Evolutionary conservation across 2,797 vertebrate genomes (phyloP), one percentile per base, ranked within the genome.

Genomic region (Lycodopsis pacificus): DNA sequence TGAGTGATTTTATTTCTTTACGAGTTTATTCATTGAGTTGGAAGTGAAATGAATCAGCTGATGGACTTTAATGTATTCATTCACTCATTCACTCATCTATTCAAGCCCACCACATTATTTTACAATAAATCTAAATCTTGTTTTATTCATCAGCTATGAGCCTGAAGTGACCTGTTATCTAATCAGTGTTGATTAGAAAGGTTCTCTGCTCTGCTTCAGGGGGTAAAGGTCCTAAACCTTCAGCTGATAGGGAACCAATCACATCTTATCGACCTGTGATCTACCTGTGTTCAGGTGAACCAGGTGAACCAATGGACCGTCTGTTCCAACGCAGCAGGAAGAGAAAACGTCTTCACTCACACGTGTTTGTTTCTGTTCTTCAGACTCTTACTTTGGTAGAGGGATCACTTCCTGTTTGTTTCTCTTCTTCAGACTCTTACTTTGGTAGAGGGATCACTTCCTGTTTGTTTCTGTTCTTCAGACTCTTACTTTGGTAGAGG

Each of bases 111-210:
- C 34, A 36, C 34, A 36, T 36, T 36, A 36, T 9, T 36, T 36
- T 36, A 9, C 30, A 30, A 30, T 30, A 5, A 5, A 32, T 32
- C 6, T 7, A 32, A 32, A 32, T 32, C 32, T 32, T 32, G 7
- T 32, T 32, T 32, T 32, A 32, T 32, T 32, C 46, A 9, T 19
- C 46, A 49, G 17, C 46, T 48, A 6, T 48, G 46, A 19, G 17
- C 9, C 11, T 57, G 54, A 57, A 61, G 19, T 13, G 11, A 61
- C 11, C 5, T 17, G 22, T 90, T 93, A 94, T 94, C 94, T 93
- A 86, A 93, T 95, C 92, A 69, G 15, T 54, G 70, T 32, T 53
- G 83, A 91, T 89, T 86, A 89, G 77, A 72, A 65, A 67, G 32
- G 32, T 32, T 32, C 32, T 32, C 1, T 32, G 32, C 7, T 32